Base-by-base conservation (phyloP, 92 coral and sea anemone species). In the Actinernus sp. region DNA sequence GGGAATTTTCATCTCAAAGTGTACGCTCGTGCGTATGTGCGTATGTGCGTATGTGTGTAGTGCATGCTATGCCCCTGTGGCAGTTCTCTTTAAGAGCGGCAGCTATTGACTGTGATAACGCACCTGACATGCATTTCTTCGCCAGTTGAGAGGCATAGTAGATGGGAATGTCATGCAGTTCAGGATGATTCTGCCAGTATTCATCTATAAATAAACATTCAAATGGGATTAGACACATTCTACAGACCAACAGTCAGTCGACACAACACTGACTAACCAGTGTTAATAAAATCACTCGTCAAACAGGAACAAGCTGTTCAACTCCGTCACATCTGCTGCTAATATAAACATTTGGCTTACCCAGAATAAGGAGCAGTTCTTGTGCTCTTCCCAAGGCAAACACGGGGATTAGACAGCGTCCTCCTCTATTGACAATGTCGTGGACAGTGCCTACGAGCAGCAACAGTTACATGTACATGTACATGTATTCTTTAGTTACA, bases 361-460 rank as follows among this genome's bases (percentile, higher is more conserved):
- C 98, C 47, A 93, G 55, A 55, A 93, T 93, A 36, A 93, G 93
- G n/a, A 93, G 81, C 32, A 93, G 71, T 53, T 94, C 98, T 47
- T 94, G 98, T 24, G 98, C 98, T 40, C 78, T 55, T 43, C 78
- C 78, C 23, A 88, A 65, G 17, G 98, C 98, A 84, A 94, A 91
- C 17, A 91, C 97, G 50, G 98, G 98, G 62, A 94, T 91, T 37
- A 91, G 84, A 45, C 98, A 94, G n/a, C 98, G 76, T 3, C 98
- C 98, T 33, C 98, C 98, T 13, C 97, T 77, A 58, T 94, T 94
- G 23, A 93, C 98, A 65, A 93, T 91, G 57, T 93, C 98, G 64
- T 93, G 91, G n/a, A 93, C 97, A 54, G 98, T 93, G 61, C 90
- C 98, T 89, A n/a, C n/a, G n/a, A n/a, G n/a, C n/a, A n/a, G n/a